Evolutionary conservation across 2,113 vertebrate species (phyloP).

Genomic region (Platysternon megacephalum): DNA sequence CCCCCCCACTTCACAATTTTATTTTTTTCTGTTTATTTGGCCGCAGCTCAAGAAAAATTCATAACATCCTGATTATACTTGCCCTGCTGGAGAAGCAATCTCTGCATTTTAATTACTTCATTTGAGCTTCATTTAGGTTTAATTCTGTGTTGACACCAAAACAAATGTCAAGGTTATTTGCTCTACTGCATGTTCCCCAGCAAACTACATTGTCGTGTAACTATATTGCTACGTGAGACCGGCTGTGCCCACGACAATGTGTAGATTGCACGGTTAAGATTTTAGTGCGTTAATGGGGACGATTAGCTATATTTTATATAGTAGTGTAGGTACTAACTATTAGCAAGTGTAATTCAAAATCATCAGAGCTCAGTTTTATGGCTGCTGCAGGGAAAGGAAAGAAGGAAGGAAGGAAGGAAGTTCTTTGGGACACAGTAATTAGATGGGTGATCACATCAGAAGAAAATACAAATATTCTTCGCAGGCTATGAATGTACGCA

Average conservation of each 20-base stretch:
- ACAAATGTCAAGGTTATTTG: background rate
- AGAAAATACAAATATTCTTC: background rate
- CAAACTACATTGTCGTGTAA: background rate
- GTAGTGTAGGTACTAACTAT: background rate
- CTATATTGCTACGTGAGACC: background rate
- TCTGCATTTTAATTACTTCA: background rate
- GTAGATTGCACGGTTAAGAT: background rate
- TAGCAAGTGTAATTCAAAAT: background rate
- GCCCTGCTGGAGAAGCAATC: background rate
- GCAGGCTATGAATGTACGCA: background rate
- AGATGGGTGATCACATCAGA: background rate
- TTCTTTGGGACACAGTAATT: background rate
- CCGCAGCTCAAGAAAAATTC: background rate
- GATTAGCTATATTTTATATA: background rate
- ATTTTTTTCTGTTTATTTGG: background rate
- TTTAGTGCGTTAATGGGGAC: background rate
- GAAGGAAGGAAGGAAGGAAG: background rate
- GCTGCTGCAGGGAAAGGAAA: background rate
- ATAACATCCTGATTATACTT: background rate
- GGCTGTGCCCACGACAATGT: background rate
- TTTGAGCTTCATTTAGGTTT: background rate
- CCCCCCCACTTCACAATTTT: background rate
- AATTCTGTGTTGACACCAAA: background rate
- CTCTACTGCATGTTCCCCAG: background rate
- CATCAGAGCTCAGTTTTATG: background rate